Evolutionary conservation across 2,113 vertebrate genomes (phyloP), one percentile per base, ranked within the genome.

Genomic region (Phyllopteryx taeniolatus): DNA sequence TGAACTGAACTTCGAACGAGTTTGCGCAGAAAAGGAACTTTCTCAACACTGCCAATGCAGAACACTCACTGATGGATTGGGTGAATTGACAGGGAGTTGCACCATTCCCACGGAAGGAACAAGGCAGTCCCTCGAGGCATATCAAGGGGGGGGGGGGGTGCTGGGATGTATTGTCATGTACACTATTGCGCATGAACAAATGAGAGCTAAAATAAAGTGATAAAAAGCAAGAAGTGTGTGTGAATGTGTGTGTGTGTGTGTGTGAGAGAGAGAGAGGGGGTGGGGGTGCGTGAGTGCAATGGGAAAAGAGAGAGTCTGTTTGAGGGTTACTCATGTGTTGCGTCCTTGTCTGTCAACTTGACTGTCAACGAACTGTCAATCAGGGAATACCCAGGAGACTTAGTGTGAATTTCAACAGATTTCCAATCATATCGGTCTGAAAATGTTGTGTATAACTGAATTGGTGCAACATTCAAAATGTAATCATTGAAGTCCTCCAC

Each of bases 61-160:
- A 64, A 67, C 57, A 73, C 57, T 76, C 73, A 67, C 78, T 85
- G 83, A 82, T 81, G 77, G 78, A 88, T 81, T 77, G 77, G 68
- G 53, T 35, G 70, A 84, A 82, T 81, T 84, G 88, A 81, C 84
- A 83, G 76, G 63, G 78, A 86, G 83, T 87, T 89, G 74, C 83
- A 83, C 35, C 76, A 86, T 76, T 84, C 83, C 80, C 71, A 7
- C 39, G 73, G 83, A 78, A 79, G 35, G 60, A 71, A 75, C 72
- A 61, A 84, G 66, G 68, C 70, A 76, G 79, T 14, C 73, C 77
- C 84, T 68, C 33, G 76, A 82, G 80, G 75, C 80, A 71, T 62
- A 61, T 22, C 43, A 11, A 20, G 61, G 72, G 68, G 67, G 46
- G 10, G 67, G 54, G 33, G 39, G 54, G 22, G 33, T 20, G 54